Base-by-base conservation (phyloP, 2,888 invertebrate genomes). In the Drymonia ruficornis region DNA sequence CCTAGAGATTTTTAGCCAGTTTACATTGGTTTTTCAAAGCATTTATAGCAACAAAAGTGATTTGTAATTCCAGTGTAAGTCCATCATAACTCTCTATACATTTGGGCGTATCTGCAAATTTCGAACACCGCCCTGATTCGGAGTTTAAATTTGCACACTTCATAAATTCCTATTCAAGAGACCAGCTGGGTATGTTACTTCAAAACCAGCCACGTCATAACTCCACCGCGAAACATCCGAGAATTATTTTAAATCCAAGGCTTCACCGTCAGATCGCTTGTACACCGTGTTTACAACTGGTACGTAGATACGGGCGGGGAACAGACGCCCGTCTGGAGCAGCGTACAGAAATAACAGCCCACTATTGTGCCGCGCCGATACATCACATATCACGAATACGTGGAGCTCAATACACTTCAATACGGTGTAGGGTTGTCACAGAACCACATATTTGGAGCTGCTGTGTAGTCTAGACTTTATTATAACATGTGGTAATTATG, bases 261-360 rank as follows among this genome's bases (percentile, higher is more conserved):
- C n/a, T 28, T 11, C 43, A 43, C 13, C 43, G 43, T 43, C 45
- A 45, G 45, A 45, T 45, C 28, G 9, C 19, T 18, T 28, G 28
- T 45, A n/a, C 15, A 28, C 23, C 19, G 7, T 45, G 45, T 45
- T 45, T 28, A 45, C 45, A 7, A 15, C 7, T 15, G 23, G 45
- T 45, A 45, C 15, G 28, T 45, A 45, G 18, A 12, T 45, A 45
- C 43, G 13, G 40, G 38, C 43, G 13, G 40, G 38, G 38, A 23
- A 36, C 15, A 23, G 38, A 15, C 52, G 49, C 43, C 15, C 71
- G 83, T 78, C 83, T 83, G 81, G 80, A 82, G 76, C 74, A 72
- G 84, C 84, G 76, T 67, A 79, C 82, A 78, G 75, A 90, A 90
- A 90, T 90, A 90, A 84, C 85, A 64, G 63, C 86, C 83, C 86